These are phyloP conservation scores for cat (Felis catus) DNA, from an alignment of 2,113 vertebrate genomes.

Conservation along the genomic window F.catus_Fca126_mat1.0 CM031425.1:14010001-14010500, in stretches of 20 bases:
- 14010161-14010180: constrained; percentile 82
- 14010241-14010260: constrained; percentile 97
- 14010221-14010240: constrained; percentile 96
- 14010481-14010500: background rate
- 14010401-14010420: background rate
- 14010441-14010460: background rate
- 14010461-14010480: background rate
- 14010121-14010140: background rate
- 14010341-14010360: background rate
- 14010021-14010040: background rate
- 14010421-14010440: background rate
- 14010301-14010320: fast-evolving
- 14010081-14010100: background rate
- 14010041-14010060: background rate
- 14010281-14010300: background rate
- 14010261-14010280: constrained; percentile 83
- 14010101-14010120: background rate
- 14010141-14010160: background rate
- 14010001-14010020: background rate
- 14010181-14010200: constrained; percentile 96
- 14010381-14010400: background rate
- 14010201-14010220: constrained; percentile 95
- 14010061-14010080: background rate
- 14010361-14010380: background rate
- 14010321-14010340: background rate